Evolutionary conservation across 1,140 invertebrate genomes (phyloP), one percentile per base, ranked within the genome.

Genomic region (Scylla paramamosain): DNA sequence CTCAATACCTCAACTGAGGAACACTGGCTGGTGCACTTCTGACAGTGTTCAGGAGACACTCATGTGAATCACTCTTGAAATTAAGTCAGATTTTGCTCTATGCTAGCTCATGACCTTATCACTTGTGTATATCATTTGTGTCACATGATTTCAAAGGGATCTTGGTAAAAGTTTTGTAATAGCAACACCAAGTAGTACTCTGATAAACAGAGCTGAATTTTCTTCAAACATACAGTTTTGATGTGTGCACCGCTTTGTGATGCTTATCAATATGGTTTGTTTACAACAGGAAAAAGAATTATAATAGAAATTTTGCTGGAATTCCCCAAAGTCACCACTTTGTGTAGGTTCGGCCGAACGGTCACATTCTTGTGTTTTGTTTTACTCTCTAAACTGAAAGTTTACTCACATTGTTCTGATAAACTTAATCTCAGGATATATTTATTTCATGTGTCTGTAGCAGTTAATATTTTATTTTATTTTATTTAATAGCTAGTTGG

Each of bases 41-140:
- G 67, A 29, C 32, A 91, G 90, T 91, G 90, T 91, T 31, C 67
- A 77, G 29, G 90, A 32, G 29, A 91, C 52, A 91, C 90, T 91
- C 67, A 32, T 12, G 90, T 67, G 59, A 77, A 91, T 91, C 90
- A 91, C 59, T 91, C 59, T 91, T 52, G 52, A 91, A 77, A 39
- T 12, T 59, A 25, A 91, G 59, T 91, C 52, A 59, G 52, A 91
- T 20, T 39, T 77, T 91, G 90, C 59, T 91, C 32, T 32, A 77
- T 91, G n/a, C n/a, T 48, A 25, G 20, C 29, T 59, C 31, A 46
- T 59, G 29, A 77, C n/a, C 67, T 91, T 91, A 77, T 32, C 90
- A 91, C 29, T 77, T 91, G 52, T 77, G 59, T 91, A 32, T 77
- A 91, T 91, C 32, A 59, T 77, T 91, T 59, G 6, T 91, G 67